Evolutionary conservation across 1,140 invertebrate genomes (phyloP).

Genomic region (Diuraphis noxia): DNA sequence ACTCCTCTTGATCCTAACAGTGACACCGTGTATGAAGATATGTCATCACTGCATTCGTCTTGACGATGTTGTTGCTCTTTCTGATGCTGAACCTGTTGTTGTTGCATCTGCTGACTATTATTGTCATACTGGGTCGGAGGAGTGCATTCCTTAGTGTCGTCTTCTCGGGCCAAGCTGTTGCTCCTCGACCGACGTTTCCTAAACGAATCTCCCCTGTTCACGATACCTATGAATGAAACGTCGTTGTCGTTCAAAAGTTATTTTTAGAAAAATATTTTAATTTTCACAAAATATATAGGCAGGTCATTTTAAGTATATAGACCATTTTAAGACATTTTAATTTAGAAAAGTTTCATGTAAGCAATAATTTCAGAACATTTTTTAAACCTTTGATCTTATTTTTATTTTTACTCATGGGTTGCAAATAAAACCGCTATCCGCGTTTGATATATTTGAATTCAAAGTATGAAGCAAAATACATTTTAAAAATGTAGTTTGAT

Average conservation of each 20-base stretch:
- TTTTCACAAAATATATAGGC: background rate
- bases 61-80: slow-evolving; percentile 60
- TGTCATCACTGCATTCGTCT: slow-evolving; percentile 61
- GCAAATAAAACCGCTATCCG: background rate
- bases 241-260: background rate
- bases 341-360: background rate
- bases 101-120: background rate
- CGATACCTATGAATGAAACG: slow-evolving; percentile 70
- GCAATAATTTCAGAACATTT: background rate
- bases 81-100: background rate
- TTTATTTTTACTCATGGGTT: background rate
- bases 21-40: slow-evolving; percentile 71
- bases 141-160: slow-evolving; percentile 58
- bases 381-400: background rate
- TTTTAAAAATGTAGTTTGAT: background rate
- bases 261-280: background rate
- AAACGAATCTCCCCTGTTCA: slow-evolving; percentile 88
- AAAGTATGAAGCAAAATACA: background rate
- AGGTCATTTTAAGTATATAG: background rate
- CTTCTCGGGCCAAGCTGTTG: slow-evolving; percentile 70
- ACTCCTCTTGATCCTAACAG: slow-evolving; percentile 84
- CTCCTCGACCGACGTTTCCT: slow-evolving; percentile 75
- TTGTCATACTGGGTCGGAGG: slow-evolving; percentile 57
- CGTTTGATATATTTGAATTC: background rate
- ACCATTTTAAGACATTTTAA: background rate